Base-by-base conservation (phyloP, 2,797 vertebrate species). In the Acipenser oxyrinchus region DNA sequence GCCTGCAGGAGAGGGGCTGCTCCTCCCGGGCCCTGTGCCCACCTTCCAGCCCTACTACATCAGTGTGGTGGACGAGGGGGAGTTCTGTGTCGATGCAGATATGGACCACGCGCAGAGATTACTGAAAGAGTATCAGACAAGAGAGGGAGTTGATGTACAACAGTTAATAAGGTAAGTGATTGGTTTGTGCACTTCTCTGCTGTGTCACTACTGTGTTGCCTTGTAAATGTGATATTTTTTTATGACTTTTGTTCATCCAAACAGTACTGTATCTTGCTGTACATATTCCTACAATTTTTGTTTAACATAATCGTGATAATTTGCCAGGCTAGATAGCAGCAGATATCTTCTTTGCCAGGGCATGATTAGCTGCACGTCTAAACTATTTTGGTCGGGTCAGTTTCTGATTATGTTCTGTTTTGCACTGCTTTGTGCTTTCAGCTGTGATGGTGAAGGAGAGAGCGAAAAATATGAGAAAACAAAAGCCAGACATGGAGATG, bases 401-500 rank as follows among this genome's bases (percentile, higher is more conserved):
- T 37, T 37, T 37, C 23, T 37, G 23, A 37, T 53, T 12, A 53
- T 53, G 11, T 53, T 53, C 51, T 8, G 51, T 53, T 53, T 53
- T 53, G 3, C 51, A 8, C 7, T 18, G 15, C 15, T 18, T 18
- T 18, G 15, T 18, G 15, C 15, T 66, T 62, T 68, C 7, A 89
- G 88, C 69, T 77, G 74, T 76, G 60, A 73, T 62, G 67, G 68
- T 50, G 77, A 81, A n/a, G 73, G 71, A 10, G 78, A 70, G 37
- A 62, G 48, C 63, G 96, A 99, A 82, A 87, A 84, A 67, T 98
- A 99, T 1, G 96, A 98, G 82, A 98, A 93, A 80, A 79, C 76
- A 23, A 62, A 72, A 64, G 79, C 87, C 58, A 84, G 82, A 71
- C 92, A 87, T 64, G 88, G 87, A 67, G 93, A 96, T 59, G 75